Evolutionary conservation across 2,797 vertebrate genomes (phyloP), one percentile per base, ranked within the genome.

Genomic region (Erethizon dorsatum): DNA sequence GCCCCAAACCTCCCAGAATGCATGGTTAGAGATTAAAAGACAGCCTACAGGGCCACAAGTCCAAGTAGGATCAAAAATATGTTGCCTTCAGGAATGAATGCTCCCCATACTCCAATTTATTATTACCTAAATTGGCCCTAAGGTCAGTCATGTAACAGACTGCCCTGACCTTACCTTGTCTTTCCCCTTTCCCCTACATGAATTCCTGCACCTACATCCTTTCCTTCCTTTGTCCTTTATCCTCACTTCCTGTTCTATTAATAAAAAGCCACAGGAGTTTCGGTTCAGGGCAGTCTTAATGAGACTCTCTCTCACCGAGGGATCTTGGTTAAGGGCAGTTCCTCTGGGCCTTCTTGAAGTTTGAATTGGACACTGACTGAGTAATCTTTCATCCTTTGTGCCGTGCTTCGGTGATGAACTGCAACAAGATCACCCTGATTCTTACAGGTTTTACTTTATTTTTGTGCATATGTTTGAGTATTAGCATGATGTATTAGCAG

Each of bases 381-480:
- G 73, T 47, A 75, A 75, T 28, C 45, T 75, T 47, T 75, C 73
- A 75, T 75, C 45, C 22, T 47, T 75, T 47, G 41, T 28, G 13
- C 45, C 24, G 6, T 45, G 71, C 24, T 26, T 28, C 0, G 1
- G 24, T 75, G 26, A 45, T 47, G 73, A 75, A 24, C 41, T 47
- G 41, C 41, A 45, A 28, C 73, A 47, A 75, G 24, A 75, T 75
- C 6, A 1, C 45, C 52, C n/a, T 26, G 24, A 41, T 83, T 90
- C 87, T 95, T 67, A 86, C 0, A 82, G 45, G 54, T n/a, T 75
- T 56, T 71, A 78, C 50, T 77, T 75, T 79, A 52, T n/a, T 92
- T 90, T 87, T 56, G 59, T 2, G 73, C 24, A 8, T 75, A 28
- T 6, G 13, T 54, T 93, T 77, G 22, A 83, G 6, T 41, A n/a